Conservation (phyloP, 2,888 invertebrate species). For the Hyppa rectilinea region DNA sequence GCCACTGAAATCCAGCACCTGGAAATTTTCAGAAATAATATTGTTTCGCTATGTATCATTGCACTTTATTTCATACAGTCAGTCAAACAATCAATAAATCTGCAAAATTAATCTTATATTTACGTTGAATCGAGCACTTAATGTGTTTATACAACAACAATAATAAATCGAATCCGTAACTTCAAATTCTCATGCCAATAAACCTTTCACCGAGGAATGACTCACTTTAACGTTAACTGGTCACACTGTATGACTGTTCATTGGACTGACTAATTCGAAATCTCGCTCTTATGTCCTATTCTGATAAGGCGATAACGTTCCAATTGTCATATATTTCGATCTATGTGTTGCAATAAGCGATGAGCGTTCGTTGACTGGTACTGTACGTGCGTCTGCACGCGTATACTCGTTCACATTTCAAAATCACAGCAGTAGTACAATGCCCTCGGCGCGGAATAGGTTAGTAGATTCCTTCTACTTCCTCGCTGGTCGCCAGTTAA, state of each 20-base stretch:
- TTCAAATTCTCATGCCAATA: constrained; percentile 43
- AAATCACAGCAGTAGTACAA: constrained; percentile 75
- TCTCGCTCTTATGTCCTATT: constrained; percentile 18
- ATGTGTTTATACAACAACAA: constrained; percentile 49
- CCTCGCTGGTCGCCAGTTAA: constrained; percentile 62
- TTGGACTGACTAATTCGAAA: constrained; percentile 16
- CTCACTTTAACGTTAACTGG: constrained; percentile 19
- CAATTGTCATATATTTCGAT: constrained; percentile 34
- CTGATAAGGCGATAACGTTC: constrained; percentile 30
- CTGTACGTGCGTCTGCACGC: constrained; percentile 71
- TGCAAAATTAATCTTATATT: constrained; percentile 43
- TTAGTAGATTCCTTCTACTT: constrained; percentile 71
- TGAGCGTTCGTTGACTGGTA: constrained; percentile 53
- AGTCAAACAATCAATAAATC: constrained; percentile 62
- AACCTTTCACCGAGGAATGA: constrained; percentile 47
- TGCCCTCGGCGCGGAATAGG: constrained; percentile 76
- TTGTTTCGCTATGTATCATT: constrained; percentile 37
- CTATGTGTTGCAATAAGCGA: constrained; percentile 39
- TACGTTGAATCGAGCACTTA: constrained; percentile 30
- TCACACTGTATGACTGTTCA: constrained; percentile 1
- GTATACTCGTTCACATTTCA: constrained; percentile 69
- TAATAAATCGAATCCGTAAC: constrained; percentile 49
- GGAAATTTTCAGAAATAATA: constrained; percentile 16
- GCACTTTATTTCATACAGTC: constrained; percentile 50
- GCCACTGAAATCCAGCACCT: constrained; percentile 36